Evolutionary conservation across 1,140 invertebrate species (phyloP), one percentile per base, ranked within the genome.

Genomic region (Camponotus pennsylvanicus): DNA sequence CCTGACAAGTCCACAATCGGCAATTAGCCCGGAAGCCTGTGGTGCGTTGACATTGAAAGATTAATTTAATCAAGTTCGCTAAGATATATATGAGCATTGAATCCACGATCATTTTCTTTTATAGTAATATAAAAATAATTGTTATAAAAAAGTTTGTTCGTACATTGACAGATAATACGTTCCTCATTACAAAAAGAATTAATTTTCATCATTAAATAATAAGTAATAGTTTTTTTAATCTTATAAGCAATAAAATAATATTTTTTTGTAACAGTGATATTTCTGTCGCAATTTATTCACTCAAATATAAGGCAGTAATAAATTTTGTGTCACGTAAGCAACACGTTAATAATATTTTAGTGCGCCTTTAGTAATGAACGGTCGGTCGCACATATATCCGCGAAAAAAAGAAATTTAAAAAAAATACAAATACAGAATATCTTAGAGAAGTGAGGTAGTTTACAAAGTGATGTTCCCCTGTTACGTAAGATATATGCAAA

Each of bases 401-500:
- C 34, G 78, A 71, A 71, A 71, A 42, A 11, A 55, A 37, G 55
- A 40, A 66, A 86, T 70, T 21, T 63, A 83, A 83, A 27, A 27
- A 61, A 83, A 32, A 49, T 40, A n/a, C 40, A 21, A 45, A 79
- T 66, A 78, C 42, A 40, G 40, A 82, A 82, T 83, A 55, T 55
- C 73, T 66, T 40, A n/a, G 49, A 52, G 49, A 49, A 40, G 55
- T 83, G 67, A 73, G 40, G 78, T 67, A 45, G 34, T 73, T 73
- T 73, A 73, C 79, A 83, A 83, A 83, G 67, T 70, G 40, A 11
- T 61, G 27, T 83, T 49, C 55, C 15, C 49, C 42, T 42, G 55
- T 83, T 83, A 61, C 27, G 55, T 61, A 83, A 83, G 69, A 83
- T 83, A 52, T 52, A 83, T 73, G 79, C 55, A 83, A 69, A 73